Evolutionary conservation across 2,888 invertebrate genomes (phyloP), one percentile per base, ranked within the genome.

Genomic region (Chloroclystis v-ata): DNA sequence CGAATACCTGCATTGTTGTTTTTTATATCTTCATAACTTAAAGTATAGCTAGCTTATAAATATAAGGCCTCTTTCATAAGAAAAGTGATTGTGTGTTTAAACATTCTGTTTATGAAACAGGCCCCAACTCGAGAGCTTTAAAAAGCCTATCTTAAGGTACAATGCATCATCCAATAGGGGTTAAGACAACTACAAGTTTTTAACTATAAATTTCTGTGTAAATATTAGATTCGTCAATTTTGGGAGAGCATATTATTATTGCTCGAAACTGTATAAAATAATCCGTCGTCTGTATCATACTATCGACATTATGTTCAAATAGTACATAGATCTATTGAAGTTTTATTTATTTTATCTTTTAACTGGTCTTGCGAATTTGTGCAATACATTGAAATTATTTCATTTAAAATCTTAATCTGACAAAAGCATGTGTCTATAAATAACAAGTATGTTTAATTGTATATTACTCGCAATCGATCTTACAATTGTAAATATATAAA

Each of bases 391-490:
- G n/a, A 33, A 16, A 2, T 16, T 33, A 33, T 33, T n/a, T 16
- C n/a, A 32, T 33, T n/a, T n/a, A 14, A 13, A 14, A n/a, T 14
- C 13, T 32, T n/a, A 33, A 4, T 33, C n/a, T 33, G 14, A 2
- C 9, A 32, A 14, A 29, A 6, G 11, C 30, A 33, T 14, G 16
- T 11, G 10, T 40, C 49, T 49, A 45, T 45, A 41, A 20, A 32
- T 41, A 46, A 50, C 46, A 50, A 50, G 42, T 50, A 46, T 46
- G 20, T 38, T 43, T 24, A 37, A 30, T 33, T 26, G 35, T 37
- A 16, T 25, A 24, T 33, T 20, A 38, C 2, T 25, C 13, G 13
- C 37, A 41, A 42, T 38, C 13, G 14, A 6, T 30, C 10, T 26
- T 16, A 28, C 24, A 45, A 12, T 11, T 25, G 29, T 16, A 35